Evolutionary conservation across 2,113 vertebrate species (phyloP).

Genomic region (Phylloscopus whistleri): DNA sequence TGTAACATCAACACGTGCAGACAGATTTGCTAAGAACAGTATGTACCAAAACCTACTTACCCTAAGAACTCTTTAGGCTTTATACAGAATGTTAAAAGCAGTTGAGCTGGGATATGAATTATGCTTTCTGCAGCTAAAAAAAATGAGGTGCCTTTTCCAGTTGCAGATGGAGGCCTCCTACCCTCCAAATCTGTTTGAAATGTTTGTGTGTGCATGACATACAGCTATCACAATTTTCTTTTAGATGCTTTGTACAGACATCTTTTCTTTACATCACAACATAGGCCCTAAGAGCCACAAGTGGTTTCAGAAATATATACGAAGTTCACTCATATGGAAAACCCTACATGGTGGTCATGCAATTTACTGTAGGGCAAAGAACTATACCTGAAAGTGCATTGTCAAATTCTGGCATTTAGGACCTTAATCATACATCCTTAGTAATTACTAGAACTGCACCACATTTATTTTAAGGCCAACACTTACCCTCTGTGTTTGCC

Average conservation of each 20-base stretch:
- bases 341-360: background rate
- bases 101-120: background rate
- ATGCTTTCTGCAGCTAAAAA: background rate
- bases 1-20: background rate
- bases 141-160: background rate
- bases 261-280: background rate
- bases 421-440: background rate
- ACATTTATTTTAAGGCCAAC: background rate
- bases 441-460: background rate
- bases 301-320: background rate
- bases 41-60: background rate
- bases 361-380: background rate
- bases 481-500: slow-evolving; percentile 70
- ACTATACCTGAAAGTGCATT: background rate
- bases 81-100: background rate
- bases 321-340: background rate
- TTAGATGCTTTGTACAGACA: background rate
- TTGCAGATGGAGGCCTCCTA: background rate
- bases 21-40: background rate
- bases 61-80: background rate
- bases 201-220: background rate
- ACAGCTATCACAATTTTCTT: background rate
- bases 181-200: background rate
- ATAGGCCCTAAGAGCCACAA: background rate
- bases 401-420: background rate